These are phyloP conservation scores for Eriosoma lanigerum DNA, from an alignment of 1,140 invertebrate genomes.

Conservation along the genomic window DNA sequence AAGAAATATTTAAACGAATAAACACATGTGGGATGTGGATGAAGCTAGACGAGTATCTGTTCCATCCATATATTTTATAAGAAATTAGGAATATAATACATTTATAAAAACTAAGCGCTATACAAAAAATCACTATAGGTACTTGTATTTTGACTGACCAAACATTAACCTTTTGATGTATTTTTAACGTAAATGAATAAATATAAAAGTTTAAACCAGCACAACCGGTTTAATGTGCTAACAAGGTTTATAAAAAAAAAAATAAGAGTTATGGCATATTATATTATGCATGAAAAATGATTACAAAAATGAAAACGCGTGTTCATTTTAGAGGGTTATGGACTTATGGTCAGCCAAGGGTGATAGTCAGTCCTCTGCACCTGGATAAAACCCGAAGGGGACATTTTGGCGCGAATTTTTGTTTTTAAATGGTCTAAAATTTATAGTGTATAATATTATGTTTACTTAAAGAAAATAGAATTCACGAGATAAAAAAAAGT, in stretches of 20 bases:
- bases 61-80: background rate
- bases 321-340: conserved; percentile 48
- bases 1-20: conserved; percentile 22
- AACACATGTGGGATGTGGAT: background rate
- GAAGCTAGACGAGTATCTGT: conserved; percentile 5
- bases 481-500: too few relatives aligned
- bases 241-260: conserved; percentile 17
- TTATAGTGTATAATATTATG: too few relatives aligned
- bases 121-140: background rate
- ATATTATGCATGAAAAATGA: conserved; percentile 37
- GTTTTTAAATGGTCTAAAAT: background rate
- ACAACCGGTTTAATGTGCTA: conserved; percentile 43
- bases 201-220: conserved; percentile 14
- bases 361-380: background rate
- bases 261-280: conserved; percentile 48
- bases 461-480: too few relatives aligned
- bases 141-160: background rate
- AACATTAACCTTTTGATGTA: conserved; percentile 34
- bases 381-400: conserved; percentile 24
- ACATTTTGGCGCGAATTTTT: conserved; percentile 37
- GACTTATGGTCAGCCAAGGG: conserved; percentile 43
- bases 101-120: background rate
- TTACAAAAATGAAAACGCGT: conserved; percentile 22
- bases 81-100: background rate
- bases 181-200: conserved; percentile 21